Evolutionary conservation across 2,888 invertebrate species (phyloP).

Genomic region (Lasioglossum lativentre): DNA sequence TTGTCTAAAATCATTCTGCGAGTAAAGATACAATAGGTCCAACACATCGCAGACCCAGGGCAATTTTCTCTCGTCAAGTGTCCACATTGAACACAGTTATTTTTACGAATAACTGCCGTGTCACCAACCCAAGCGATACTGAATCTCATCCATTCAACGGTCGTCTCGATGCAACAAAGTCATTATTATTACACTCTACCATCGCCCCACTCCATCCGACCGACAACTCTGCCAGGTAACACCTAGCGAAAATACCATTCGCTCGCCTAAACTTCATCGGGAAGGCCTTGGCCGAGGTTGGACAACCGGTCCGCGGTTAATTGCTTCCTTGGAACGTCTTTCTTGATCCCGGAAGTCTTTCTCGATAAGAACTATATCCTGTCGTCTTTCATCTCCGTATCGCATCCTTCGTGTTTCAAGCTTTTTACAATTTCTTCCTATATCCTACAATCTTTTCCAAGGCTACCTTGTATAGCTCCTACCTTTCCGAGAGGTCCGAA

Average conservation of each 20-base stretch:
- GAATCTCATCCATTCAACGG: neutral
- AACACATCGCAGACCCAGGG: neutral
- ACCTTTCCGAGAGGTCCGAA: too few species aligned
- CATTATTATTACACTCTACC: neutral
- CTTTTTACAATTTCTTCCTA: too few species aligned
- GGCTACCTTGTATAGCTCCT: too few species aligned
- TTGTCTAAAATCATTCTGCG: neutral
- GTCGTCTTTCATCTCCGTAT: too few species aligned
- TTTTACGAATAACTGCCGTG: neutral
- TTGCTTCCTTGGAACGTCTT: constrained; percentile 6
- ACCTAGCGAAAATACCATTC: constrained; percentile 47
- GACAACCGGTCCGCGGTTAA: constrained; percentile 9
- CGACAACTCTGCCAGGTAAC: neutral
- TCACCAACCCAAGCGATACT: neutral
- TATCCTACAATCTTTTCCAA: neutral
- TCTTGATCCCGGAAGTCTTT: neutral
- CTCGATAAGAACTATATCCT: too few species aligned
- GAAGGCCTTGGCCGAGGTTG: constrained; percentile 21
- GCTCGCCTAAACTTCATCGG: constrained; percentile 14
- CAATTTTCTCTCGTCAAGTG: neutral
- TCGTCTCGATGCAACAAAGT: neutral
- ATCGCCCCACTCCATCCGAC: neutral
- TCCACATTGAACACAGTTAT: neutral
- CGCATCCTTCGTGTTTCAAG: too few species aligned
- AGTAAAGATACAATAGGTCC: neutral